Base-by-base conservation (phyloP, 2,113 vertebrate genomes). In the Paradisaea rubra region DNA sequence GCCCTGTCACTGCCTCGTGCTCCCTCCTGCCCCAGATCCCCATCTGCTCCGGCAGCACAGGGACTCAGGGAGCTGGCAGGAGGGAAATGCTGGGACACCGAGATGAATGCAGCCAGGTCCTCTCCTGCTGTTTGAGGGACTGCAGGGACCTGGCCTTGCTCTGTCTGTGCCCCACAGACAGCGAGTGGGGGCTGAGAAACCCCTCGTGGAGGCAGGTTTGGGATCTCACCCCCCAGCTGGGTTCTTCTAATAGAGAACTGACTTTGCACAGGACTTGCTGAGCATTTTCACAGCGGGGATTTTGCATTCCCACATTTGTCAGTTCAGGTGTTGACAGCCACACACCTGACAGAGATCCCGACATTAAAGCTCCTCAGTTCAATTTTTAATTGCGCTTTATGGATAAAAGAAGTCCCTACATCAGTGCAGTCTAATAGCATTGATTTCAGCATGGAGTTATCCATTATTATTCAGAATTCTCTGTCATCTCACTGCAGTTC, bases 391-490 rank as follows among this genome's bases (percentile, higher is more conserved):
- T 64, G 83, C 60, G 61, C 35, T 79, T 78, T 37, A 42, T 21
- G 69, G 60, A 41, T 60, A 22, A 86, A 71, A 95, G 60, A 2
- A 60, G 30, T 17, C 44, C 25, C 77, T 37, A 44, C 86, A 81
- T 56, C 57, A 9, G 11, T 81, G 37, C 10, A 50, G 86, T 69
- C 73, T 76, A 35, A 93, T 50, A 49, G 31, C 45, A 91, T 93
- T 91, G 94, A 91, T 95, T 93, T 30, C 81, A 82, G 86, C 69
- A 60, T 9, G 83, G 24, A 53, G 60, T 45, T 89, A 47, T 41
- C 89, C 49, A 84, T 85, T 87, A 86, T 68, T 84, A 92, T 89
- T 91, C 94, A 84, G 61, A 49, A 81, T 89, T 95, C 83, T 53
- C 86, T 91, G 65, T 89, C 81, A 93, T 79, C 95, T 91, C 6